These are phyloP conservation scores for Labeo calbasu DNA, from an alignment of 2,797 vertebrate genomes.

Conservation along the genomic window DNA sequence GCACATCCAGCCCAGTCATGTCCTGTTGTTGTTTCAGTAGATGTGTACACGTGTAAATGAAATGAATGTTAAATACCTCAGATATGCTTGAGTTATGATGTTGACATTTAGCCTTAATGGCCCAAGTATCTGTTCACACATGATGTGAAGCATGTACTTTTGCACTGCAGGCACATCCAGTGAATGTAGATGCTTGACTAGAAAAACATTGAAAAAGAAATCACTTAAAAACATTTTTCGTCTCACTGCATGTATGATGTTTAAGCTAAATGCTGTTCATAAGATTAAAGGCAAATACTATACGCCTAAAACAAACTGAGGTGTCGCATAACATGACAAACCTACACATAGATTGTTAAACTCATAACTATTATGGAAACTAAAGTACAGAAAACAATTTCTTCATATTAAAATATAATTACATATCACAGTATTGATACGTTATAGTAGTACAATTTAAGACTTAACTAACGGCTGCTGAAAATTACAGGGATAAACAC, in stretches of 20 bases:
- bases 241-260: neutral
- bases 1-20: neutral
- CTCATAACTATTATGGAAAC: neutral
- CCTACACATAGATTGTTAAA: neutral
- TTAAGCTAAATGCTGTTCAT: neutral
- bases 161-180: constrained; percentile 12
- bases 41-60: constrained; percentile 2
- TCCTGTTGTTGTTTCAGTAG: constrained; percentile 9
- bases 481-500: neutral
- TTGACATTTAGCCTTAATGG: constrained; percentile 39
- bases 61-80: neutral
- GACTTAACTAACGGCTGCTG: neutral
- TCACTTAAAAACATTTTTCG: neutral
- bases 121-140: constrained; percentile 16
- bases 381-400: neutral
- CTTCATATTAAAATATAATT: neutral
- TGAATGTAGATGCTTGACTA: neutral
- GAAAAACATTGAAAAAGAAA: neutral
- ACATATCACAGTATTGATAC: neutral
- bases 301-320: no score
- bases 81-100: constrained; percentile 25
- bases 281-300: neutral
- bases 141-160: constrained; percentile 1
- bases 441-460: neutral
- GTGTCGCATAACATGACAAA: no score